Evolutionary conservation across 2,113 vertebrate genomes (phyloP).

Genomic region (Procavia capensis): DNA sequence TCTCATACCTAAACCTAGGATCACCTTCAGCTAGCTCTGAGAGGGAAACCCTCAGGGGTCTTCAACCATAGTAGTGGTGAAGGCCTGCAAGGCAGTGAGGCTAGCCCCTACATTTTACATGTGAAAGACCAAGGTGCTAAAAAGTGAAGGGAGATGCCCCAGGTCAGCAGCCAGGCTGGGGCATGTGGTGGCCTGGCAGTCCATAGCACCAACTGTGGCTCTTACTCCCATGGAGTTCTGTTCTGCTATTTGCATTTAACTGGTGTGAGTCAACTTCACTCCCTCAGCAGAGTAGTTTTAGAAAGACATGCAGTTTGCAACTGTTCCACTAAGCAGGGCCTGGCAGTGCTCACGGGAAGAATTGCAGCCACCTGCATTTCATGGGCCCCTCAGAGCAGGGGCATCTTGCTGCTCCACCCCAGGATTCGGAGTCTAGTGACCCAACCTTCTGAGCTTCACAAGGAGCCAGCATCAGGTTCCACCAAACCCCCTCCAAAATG

Average conservation of each 20-base stretch:
- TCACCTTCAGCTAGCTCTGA: not conserved
- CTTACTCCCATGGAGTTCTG: not conserved
- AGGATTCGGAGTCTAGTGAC: not conserved
- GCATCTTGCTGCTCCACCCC: not conserved
- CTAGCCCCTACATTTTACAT: not conserved
- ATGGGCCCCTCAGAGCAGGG: too few species aligned
- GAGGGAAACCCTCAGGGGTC: not conserved
- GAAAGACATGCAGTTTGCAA: not conserved
- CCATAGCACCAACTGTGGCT: too few species aligned
- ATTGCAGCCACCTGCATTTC: not conserved
- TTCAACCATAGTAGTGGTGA: not conserved
- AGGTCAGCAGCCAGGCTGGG: not conserved
- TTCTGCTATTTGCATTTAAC: not conserved
- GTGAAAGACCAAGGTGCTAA: not conserved
- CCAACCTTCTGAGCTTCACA: not conserved
- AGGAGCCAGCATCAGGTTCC: not conserved
- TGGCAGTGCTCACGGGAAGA: not conserved
- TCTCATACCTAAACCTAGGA: not conserved
- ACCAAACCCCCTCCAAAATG: not conserved
- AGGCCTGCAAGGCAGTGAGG: not conserved
- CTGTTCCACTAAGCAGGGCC: not conserved
- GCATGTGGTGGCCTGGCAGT: not conserved
- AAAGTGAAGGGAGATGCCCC: not conserved
- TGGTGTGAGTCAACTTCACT: not conserved
- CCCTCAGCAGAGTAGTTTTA: not conserved